Evolutionary conservation across 2,797 vertebrate species (phyloP).

Genomic region (Onychomys arenicola): DNA sequence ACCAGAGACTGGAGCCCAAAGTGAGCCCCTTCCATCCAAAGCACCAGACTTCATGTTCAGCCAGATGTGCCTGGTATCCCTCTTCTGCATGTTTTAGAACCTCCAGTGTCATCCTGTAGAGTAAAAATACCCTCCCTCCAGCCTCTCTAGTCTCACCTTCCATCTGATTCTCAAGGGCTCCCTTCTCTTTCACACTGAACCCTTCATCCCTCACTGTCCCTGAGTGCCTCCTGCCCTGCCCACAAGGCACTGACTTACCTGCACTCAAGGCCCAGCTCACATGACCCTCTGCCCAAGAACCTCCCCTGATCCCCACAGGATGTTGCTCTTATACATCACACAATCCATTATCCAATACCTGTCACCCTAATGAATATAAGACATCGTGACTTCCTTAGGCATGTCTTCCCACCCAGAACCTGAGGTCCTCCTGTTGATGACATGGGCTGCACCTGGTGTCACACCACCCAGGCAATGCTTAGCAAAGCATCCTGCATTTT

Average conservation of each 20-base stretch:
- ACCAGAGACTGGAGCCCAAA: not conserved
- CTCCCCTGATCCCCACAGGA: not conserved
- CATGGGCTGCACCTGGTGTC: not conserved
- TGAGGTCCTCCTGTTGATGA: not conserved
- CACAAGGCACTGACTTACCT: rapidly evolving
- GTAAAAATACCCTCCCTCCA: not conserved
- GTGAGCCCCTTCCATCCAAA: rapidly evolving
- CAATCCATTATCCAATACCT: not conserved
- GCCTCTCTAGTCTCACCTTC: not conserved
- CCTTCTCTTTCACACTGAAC: too few relatives aligned
- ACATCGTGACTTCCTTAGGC: not conserved
- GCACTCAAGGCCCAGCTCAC: not conserved
- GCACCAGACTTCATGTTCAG: not conserved
- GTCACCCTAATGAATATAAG: not conserved
- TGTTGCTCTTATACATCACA: not conserved
- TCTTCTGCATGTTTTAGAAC: not conserved
- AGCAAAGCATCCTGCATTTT: not conserved
- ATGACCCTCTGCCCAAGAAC: not conserved
- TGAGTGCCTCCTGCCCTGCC: not conserved
- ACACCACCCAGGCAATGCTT: not conserved
- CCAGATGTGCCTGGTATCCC: too few relatives aligned
- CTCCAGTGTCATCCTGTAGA: not conserved
- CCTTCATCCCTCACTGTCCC: too few relatives aligned
- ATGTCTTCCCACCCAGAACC: not conserved
- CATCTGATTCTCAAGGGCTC: not conserved